A percentile compares a stretch with the other conserved stretches of the same genome.
These are phyloP conservation scores for Perca fluviatilis DNA, from an alignment of 2,113 vertebrate genomes.

Conservation along the genomic window DNA sequence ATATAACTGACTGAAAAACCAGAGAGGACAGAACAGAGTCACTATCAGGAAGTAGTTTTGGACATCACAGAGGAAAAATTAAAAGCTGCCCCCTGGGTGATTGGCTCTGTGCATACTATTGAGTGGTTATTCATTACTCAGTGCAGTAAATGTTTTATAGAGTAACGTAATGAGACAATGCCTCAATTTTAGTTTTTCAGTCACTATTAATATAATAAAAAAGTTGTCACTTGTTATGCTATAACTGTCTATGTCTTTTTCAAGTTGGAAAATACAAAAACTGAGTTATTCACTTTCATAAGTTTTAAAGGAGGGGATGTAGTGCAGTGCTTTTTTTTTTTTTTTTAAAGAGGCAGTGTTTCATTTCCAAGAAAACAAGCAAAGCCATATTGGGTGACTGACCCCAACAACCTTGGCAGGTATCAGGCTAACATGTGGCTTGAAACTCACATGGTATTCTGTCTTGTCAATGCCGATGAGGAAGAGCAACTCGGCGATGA, in stretches of 20 bases:
- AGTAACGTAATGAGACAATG: constrained; percentile 41
- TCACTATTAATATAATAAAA: constrained; percentile 19
- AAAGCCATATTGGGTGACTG: neutral
- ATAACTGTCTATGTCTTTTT: constrained; percentile 7
- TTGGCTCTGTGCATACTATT: constrained; percentile 45
- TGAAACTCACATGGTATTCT: constrained; percentile 89
- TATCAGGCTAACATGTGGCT: too few species aligned
- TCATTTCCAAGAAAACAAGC: neutral
- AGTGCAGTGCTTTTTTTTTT: neutral
- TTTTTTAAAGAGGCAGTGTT: neutral
- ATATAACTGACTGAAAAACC: constrained; percentile 32
- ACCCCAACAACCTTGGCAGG: neutral
- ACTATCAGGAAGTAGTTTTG: constrained; percentile 30
- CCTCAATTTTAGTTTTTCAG: constrained; percentile 48
- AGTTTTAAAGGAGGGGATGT: neutral
- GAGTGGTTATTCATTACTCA: constrained; percentile 56
- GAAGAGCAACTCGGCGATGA: constrained; percentile 95
- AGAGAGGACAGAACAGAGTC: constrained; percentile 40
- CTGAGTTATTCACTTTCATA: constrained; percentile 18
- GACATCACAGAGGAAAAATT: constrained; percentile 34
- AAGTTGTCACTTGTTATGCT: neutral
- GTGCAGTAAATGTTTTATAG: constrained; percentile 56
- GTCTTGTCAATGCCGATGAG: constrained; percentile 97
- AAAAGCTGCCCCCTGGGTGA: constrained; percentile 50
- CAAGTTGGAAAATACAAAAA: constrained; percentile 27